A percentile compares a stretch with the other conserved stretches of the same genome.
Conservation (phyloP, 2,797 vertebrate genomes). For the Enteromius anoplus region DNA sequence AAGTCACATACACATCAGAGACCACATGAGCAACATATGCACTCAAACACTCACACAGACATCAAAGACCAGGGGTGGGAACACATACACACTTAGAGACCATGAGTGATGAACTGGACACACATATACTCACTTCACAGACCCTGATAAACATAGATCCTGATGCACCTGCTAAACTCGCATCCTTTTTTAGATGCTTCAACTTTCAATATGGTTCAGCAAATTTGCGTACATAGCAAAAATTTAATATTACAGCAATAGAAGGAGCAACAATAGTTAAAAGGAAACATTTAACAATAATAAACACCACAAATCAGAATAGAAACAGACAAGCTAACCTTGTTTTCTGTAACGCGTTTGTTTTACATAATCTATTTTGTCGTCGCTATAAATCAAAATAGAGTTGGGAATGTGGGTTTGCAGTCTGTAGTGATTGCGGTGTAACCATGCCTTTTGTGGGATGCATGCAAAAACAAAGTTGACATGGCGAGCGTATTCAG, state of each 20-base stretch:
- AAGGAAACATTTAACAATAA: background rate
- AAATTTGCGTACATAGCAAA: background rate
- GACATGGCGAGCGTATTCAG: background rate
- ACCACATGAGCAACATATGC: background rate
- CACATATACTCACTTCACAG: slow-evolving; percentile 23
- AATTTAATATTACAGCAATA: background rate
- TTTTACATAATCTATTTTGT: background rate
- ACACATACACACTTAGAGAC: slow-evolving; percentile 10
- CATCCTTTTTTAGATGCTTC: background rate
- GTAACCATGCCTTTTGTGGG: background rate
- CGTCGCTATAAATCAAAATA: background rate
- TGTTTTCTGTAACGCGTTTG: background rate
- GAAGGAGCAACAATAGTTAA: background rate
- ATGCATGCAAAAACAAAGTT: background rate
- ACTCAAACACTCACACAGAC: background rate
- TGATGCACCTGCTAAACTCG: background rate
- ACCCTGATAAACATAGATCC: background rate
- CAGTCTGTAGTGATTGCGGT: background rate
- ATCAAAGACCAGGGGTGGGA: slow-evolving; percentile 12
- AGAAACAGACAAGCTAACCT: background rate
- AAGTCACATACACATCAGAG: slow-evolving; percentile 39
- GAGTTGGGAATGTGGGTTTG: background rate
- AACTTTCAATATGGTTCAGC: background rate
- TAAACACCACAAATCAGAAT: background rate
- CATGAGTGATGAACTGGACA: slow-evolving; percentile 8